phyloP scores from a whole-genome alignment of 1,140 invertebrate species.

The Brachystomella parvula region DNA sequence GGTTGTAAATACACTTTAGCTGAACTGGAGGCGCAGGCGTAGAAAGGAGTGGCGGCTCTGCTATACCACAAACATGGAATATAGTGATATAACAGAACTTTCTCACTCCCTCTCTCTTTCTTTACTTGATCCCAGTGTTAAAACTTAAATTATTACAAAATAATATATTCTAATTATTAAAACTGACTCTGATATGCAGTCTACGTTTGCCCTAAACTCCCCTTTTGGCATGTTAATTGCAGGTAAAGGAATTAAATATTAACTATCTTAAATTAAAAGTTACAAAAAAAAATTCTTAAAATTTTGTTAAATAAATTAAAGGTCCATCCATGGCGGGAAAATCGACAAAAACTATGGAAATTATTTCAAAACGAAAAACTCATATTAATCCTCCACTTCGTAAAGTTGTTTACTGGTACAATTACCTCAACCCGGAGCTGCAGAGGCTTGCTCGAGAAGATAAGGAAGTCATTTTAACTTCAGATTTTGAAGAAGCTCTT shows the following conservation, averaged over 20 bases:
- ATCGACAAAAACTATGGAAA: not conserved
- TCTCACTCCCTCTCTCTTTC: not conserved
- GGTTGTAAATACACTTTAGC: not conserved
- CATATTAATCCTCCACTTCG: not conserved
- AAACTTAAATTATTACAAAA: too few species aligned
- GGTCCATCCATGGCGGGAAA: not conserved
- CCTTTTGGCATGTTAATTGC: not conserved
- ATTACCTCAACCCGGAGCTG: not conserved
- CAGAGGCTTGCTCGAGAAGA: not conserved
- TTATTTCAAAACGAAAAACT: not conserved
- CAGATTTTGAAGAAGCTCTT: not conserved
- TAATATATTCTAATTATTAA: not conserved
- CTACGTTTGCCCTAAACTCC: not conserved
- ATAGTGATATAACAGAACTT: not conserved
- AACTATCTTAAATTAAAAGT: not conserved
- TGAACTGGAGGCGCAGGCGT: not conserved
- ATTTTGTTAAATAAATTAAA: not conserved
- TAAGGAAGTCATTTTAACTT: not conserved
- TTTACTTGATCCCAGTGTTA: too few species aligned
- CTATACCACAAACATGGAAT: too few species aligned
- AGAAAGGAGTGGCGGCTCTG: too few species aligned
- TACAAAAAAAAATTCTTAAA: not conserved
- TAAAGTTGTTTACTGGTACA: not conserved
- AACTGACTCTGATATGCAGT: too few species aligned
- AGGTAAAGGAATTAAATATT: not conserved